These are phyloP conservation scores for Paguma larvata DNA, from an alignment of 2,797 vertebrate species.

Conservation along the genomic window DNA sequence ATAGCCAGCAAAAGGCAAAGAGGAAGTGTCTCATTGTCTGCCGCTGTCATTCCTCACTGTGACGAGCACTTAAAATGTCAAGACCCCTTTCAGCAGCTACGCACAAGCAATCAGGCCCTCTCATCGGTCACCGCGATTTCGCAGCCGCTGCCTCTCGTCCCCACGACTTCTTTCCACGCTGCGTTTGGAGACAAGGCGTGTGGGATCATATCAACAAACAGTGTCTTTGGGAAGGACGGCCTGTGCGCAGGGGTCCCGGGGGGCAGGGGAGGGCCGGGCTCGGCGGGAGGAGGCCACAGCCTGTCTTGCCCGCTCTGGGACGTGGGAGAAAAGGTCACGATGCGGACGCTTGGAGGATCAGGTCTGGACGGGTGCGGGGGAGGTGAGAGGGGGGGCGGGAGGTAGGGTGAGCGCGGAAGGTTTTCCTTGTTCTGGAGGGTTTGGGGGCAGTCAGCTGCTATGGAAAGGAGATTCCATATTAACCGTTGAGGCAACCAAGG, in stretches of 20 bases:
- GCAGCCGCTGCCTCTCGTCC: conserved; percentile 52
- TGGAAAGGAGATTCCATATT: not conserved
- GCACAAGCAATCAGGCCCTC: conserved; percentile 87
- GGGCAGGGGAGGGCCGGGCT: not conserved
- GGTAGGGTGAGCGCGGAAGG: not conserved
- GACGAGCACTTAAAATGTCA: conserved; percentile 90
- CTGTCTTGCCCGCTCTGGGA: not conserved
- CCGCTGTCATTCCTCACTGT: conserved; percentile 90
- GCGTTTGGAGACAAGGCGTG: not conserved
- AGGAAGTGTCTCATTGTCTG: conserved; percentile 88
- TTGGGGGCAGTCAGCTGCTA: not conserved
- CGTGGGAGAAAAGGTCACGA: conserved; percentile 16
- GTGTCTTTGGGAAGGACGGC: not conserved
- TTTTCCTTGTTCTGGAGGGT: not conserved
- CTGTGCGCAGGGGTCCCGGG: rapidly evolving
- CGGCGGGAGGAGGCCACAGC: not conserved
- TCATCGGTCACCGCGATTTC: conserved; percentile 85
- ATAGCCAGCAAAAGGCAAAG: conserved; percentile 84
- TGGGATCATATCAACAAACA: conserved; percentile 25
- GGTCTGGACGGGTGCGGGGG: not conserved
- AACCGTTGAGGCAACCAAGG: conserved; percentile 5
- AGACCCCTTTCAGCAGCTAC: conserved; percentile 90
- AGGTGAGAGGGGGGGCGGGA: too few species aligned
- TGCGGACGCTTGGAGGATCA: not conserved
- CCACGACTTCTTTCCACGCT: conserved; percentile 9